Evolutionary conservation across 37 sponge, comb jelly and placozoan genomes (phyloP), one percentile per base, ranked within the genome.

Genomic region (Oopsacas minuta): DNA sequence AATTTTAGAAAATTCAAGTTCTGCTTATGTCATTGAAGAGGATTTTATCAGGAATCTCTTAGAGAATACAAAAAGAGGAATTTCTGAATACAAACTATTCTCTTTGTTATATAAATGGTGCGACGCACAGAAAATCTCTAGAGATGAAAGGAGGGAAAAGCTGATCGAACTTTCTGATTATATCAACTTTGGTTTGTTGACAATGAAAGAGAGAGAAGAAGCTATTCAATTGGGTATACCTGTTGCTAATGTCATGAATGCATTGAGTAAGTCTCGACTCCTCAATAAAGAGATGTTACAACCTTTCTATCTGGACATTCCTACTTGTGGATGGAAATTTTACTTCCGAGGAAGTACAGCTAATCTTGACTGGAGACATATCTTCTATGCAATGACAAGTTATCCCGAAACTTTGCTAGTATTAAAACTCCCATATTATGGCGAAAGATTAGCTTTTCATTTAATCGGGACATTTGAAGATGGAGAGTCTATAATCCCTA

Each of bases 171-270:
- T 92, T 37, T 88, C 90, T 0, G 42, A 52, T 34, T 7, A 38
- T 82, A 92, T 92, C 37, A 84, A 92, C 89, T 92, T 92, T 84
- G 87, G 90, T 0, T 35, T 87, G 38, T 88, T 92, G 30, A 90
- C 88, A 10, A 37, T 88, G 0, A 85, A 87, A 23, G 84, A 92
- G 87, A 88, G 87, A 36, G 69, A 82, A 0, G 49, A 69, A 61
- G 89, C 91, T 20, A 86, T 90, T 30, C 86, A 90, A 83, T 42
- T 17, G 38, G 91, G 93, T 0, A 88, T 93, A 35, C 93, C 93
- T 23, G 35, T 15, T 34, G 23, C 36, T 8, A 23, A 86, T 36
- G 89, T 93, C 22, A 85, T 84, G 37, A 93, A 93, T 89, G 91
- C 89, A 52, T 81, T 93, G 53, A 90, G 91, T 49, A 85, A 83